Conservation (phyloP, 2,797 vertebrate genomes). For the Hippopotamyrus pictus region DNA sequence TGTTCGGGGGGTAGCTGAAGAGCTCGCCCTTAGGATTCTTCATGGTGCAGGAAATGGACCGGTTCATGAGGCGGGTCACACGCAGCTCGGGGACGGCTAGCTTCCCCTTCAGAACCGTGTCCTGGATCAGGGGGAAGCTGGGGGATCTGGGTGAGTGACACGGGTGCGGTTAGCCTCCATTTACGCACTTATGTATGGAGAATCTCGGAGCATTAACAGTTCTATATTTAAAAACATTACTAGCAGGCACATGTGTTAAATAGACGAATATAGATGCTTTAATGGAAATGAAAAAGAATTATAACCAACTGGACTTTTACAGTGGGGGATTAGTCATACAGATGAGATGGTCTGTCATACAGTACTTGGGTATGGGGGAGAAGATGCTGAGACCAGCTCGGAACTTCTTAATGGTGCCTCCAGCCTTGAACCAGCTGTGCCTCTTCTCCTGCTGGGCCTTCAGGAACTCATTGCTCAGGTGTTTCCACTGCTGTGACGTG, state of each 20-base stretch:
- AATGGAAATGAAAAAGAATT: not conserved
- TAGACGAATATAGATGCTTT: not conserved
- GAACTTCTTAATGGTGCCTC: conserved; percentile 97
- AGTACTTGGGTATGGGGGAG: conserved; percentile 98
- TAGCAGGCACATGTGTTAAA: not conserved
- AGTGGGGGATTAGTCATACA: not conserved
- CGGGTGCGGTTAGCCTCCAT: not conserved
- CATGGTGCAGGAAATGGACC: conserved; percentile 91
- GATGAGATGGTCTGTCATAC: conserved; percentile 34
- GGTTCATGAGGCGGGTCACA: conserved; percentile 91
- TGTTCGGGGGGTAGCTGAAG: conserved; percentile 84
- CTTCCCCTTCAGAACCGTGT: conserved; percentile 90
- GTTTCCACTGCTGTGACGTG: conserved; percentile 97
- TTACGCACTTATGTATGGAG: not conserved
- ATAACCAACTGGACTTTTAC: not conserved
- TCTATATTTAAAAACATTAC: not conserved
- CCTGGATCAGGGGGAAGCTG: conserved; percentile 93
- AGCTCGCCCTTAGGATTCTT: conserved; percentile 94
- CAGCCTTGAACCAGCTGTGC: conserved; percentile 97
- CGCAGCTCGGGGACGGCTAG: conserved; percentile 86
- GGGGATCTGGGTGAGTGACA: conserved; percentile 71
- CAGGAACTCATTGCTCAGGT: conserved; percentile 97
- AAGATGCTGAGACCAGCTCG: conserved; percentile 97
- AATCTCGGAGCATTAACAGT: not conserved
- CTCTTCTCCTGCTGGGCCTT: conserved; percentile 97